phyloP scores from a whole-genome alignment of 2,113 vertebrate genomes.

The Dromiciops gliroides region DNA sequence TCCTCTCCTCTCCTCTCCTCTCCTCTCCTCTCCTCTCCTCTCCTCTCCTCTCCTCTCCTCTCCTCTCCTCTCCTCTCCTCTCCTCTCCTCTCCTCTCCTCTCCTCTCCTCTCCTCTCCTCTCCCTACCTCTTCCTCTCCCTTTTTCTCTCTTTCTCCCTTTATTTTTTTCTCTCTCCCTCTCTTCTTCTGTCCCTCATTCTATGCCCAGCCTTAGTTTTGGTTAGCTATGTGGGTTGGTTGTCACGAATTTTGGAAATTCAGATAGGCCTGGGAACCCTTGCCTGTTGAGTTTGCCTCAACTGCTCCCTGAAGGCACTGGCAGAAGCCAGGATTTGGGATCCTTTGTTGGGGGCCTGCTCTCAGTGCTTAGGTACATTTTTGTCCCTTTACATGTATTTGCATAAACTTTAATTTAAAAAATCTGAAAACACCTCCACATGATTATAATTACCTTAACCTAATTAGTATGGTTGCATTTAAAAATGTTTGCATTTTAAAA shows the following conservation, averaged over 20 bases:
- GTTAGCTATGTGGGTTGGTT: background rate
- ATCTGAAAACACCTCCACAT: conserved; percentile 62
- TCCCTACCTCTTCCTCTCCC: background rate
- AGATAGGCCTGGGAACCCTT: background rate
- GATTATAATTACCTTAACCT: conserved; percentile 66
- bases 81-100: too few relatives aligned
- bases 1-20: background rate
- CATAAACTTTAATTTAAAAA: conserved; percentile 70
- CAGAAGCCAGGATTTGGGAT: conserved; percentile 36
- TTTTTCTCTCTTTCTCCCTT: background rate
- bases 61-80: too few relatives aligned
- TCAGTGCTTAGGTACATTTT: conserved; percentile 47
- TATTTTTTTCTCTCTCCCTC: too few relatives aligned
- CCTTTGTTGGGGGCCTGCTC: background rate
- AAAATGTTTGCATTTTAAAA: conserved; percentile 66
- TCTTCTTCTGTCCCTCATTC: background rate
- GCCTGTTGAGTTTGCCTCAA: background rate
- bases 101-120: background rate
- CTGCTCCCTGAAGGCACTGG: background rate
- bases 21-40: too few relatives aligned
- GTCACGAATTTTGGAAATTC: background rate
- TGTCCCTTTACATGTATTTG: conserved; percentile 47
- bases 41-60: background rate
- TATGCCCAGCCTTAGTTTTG: background rate
- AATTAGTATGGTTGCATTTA: conserved; percentile 61